A percentile compares a stretch with the other conserved stretches of the same genome.
phyloP scores from a whole-genome alignment of 2,113 vertebrate genomes.

The Ranitomeya variabilis region DNA sequence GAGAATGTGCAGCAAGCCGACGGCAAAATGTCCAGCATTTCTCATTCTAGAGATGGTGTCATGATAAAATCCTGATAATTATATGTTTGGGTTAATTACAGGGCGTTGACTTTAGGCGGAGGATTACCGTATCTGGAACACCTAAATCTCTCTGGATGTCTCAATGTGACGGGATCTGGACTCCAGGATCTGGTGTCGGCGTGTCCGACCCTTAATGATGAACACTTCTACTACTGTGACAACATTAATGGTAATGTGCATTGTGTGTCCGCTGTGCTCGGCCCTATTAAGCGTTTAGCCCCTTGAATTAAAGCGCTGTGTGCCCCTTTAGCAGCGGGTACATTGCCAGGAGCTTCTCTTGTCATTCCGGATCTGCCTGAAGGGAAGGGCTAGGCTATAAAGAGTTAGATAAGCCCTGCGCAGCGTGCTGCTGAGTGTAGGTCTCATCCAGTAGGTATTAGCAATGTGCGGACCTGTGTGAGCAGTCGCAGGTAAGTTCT shows the following conservation, averaged over 20 bases:
- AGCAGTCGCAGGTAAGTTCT: background rate
- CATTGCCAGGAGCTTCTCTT: too few species aligned
- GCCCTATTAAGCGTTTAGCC: background rate
- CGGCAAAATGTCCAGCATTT: background rate
- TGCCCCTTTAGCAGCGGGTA: too few species aligned
- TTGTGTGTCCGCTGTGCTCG: background rate
- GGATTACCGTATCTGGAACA: constrained; percentile 91
- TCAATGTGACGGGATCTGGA: constrained; percentile 88
- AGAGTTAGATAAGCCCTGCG: too few species aligned
- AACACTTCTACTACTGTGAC: constrained; percentile 99
- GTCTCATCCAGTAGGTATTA: too few species aligned
- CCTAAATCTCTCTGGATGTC: constrained; percentile 95
- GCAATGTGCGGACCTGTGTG: background rate
- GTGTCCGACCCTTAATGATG: constrained; percentile 92
- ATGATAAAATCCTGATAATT: background rate
- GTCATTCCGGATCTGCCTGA: too few species aligned
- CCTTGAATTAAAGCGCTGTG: background rate
- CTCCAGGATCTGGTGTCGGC: constrained; percentile 90
- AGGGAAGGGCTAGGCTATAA: too few species aligned
- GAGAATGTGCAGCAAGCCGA: too few species aligned
- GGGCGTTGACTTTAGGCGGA: constrained; percentile 87
- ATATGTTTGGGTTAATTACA: constrained; percentile 68
- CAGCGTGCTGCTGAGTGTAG: too few species aligned
- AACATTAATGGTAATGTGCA: constrained; percentile 93
- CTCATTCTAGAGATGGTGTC: background rate